phyloP scores from a whole-genome alignment of 2,888 invertebrate species.

The Rhyacophila evoluta region DNA sequence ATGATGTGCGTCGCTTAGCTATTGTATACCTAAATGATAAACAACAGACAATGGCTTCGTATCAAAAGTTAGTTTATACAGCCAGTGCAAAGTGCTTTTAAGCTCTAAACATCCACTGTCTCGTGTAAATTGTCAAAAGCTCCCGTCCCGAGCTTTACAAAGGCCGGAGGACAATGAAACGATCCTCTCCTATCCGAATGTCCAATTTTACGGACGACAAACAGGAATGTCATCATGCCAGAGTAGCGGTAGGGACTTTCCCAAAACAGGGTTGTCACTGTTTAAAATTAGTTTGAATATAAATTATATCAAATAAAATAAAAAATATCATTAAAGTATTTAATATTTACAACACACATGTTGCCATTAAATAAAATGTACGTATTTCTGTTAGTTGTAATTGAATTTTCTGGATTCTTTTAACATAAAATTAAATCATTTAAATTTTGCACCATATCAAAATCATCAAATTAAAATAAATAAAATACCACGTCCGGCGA shows the following conservation, averaged over 20 bases:
- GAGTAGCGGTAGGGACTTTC: not conserved
- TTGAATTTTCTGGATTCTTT: no score
- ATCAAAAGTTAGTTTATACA: slow-evolving; percentile 13
- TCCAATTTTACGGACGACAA: slow-evolving; percentile 50
- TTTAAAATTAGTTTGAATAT: no score
- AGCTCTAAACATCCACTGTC: not conserved
- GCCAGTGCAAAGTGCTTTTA: not conserved
- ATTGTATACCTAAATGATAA: not conserved
- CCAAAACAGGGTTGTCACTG: not conserved
- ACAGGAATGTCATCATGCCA: slow-evolving; percentile 42
- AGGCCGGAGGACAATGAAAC: slow-evolving; percentile 14
- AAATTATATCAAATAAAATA: no score
- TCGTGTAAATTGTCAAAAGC: slow-evolving; percentile 13
- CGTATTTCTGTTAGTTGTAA: no score
- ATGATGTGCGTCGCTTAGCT: no score
- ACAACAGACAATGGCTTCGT: not conserved
- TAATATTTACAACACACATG: no score
- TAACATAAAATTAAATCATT: no score
- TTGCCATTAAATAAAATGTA: no score
- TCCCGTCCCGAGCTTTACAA: not conserved
- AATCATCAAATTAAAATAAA: no score
- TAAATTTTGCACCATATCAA: no score
- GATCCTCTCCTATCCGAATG: slow-evolving; percentile 32
- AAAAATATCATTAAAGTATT: no score
- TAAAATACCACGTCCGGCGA: no score